Evolutionary conservation across 1,140 invertebrate species (phyloP), one percentile per base, ranked within the genome.

Genomic region (Venustaconcha ellipsiformis): DNA sequence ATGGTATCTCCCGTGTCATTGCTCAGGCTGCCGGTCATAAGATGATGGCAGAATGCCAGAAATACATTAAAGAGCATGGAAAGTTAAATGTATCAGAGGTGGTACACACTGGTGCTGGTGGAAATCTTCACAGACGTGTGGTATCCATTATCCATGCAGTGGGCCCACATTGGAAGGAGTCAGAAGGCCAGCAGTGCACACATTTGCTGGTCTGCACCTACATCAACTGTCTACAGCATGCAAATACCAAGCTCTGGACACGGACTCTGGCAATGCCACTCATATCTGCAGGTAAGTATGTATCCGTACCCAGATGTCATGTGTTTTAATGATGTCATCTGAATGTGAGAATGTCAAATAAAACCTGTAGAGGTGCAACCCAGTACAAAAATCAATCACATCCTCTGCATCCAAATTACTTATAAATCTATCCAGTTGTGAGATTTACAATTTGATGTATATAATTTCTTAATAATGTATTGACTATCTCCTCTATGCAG

Each of bases 131-230:
- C 56, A 74, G 59, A 30, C 67, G 18, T 18, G 73, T 81, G 14
- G 73, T 67, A 17, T 79, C 76, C 64, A 76, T 83, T 26, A 58
- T 83, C 12, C 82, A 83, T 67, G 74, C 78, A 17, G 72, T 72
- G 14, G 79, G 75, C 15, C 82, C 82, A 23, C 48, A 57, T 6
- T 83, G 82, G 82, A 17, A 70, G 18, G 82, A 83, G 64, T 26
- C 72, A 15, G 59, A 70, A 11, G 62, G 57, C 20, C 79, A 83
- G 11, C 37, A 69, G 15, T 72, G 70, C 14, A 64, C 77, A 14
- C 81, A 82, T 67, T 20, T 80, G 18, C 71, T 83, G 14, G 80
- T 78, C 8, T 81, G 79, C 37, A 81, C 82, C 6, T 83, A 78
- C 62, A 65, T 83, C 14, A 83, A 81, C 75, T 78, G 78, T 66